These are phyloP conservation scores for Bungarus multicinctus DNA, from an alignment of 2,113 vertebrate genomes.

Conservation along the genomic window DNA sequence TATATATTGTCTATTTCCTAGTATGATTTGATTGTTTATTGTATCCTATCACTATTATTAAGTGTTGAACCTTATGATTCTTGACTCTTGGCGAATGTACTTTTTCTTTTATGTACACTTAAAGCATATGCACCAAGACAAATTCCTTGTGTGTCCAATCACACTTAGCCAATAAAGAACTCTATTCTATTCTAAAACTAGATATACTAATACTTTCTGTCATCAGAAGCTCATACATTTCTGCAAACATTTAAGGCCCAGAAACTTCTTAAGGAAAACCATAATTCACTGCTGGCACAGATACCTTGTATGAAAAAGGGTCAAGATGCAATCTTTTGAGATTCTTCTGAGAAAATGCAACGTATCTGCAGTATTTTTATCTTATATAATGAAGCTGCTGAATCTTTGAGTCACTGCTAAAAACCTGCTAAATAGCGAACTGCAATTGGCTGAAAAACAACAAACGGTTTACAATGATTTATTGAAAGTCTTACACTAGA, in stretches of 20 bases:
- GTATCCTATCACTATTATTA: too few relatives aligned
- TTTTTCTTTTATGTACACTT: too few relatives aligned
- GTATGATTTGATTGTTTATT: too few relatives aligned
- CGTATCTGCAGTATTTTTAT: conserved; percentile 16
- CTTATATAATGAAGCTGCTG: conserved; percentile 43
- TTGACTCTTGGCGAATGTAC: too few relatives aligned
- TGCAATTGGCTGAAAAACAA: conserved; percentile 28
- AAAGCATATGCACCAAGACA: too few relatives aligned
- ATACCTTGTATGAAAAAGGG: not conserved
- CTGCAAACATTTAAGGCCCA: not conserved
- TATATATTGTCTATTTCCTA: too few relatives aligned
- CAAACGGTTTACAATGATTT: conserved; percentile 44
- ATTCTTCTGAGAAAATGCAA: conserved; percentile 4
- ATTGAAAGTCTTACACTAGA: conserved; percentile 47
- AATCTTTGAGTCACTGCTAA: conserved; percentile 32
- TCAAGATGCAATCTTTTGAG: not conserved
- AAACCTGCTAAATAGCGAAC: conserved; percentile 36
- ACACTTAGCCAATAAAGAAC: too few relatives aligned
- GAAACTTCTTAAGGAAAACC: not conserved
- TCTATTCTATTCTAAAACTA: not conserved
- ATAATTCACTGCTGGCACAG: not conserved
- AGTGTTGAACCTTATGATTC: too few relatives aligned
- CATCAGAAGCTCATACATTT: not conserved
- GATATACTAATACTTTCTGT: not conserved
- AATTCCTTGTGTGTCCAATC: too few relatives aligned